A percentile compares a stretch with the other conserved stretches of the same genome.
Conservation (phyloP, 1,140 invertebrate genomes). For the Spodoptera frugiperda region DNA sequence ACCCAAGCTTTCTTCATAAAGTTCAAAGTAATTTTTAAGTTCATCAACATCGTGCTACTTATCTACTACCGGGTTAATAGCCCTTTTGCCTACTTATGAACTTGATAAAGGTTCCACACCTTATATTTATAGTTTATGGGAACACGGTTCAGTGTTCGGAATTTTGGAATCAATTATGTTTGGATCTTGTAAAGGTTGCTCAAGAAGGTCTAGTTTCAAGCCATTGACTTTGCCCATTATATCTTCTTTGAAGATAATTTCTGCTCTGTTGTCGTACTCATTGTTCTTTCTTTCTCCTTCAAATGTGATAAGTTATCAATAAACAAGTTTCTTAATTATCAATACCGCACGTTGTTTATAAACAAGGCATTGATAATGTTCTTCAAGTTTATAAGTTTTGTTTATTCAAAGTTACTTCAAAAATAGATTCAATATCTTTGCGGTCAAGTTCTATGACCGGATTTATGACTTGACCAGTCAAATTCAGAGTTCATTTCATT, state of each 20-base stretch:
- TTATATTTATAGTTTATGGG: too few relatives aligned
- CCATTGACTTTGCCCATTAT: not conserved
- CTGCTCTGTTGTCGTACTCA: not conserved
- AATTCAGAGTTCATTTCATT: not conserved
- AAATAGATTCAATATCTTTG: too few relatives aligned
- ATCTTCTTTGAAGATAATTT: not conserved
- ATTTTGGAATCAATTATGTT: too few relatives aligned
- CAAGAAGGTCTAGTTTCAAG: not conserved
- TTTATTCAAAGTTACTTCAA: too few relatives aligned
- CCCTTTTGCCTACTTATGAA: not conserved
- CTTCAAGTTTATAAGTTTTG: too few relatives aligned
- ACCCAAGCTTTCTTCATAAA: conserved; percentile 5
- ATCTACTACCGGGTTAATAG: not conserved
- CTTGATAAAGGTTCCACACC: not conserved
- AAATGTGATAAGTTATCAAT: not conserved
- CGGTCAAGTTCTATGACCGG: too few relatives aligned
- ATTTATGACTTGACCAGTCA: too few relatives aligned
- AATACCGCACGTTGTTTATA: not conserved
- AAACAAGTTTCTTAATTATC: not conserved
- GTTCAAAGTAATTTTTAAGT: conserved; percentile 8
- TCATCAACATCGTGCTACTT: conserved; percentile 9
- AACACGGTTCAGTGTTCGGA: too few relatives aligned
- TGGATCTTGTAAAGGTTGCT: too few relatives aligned
- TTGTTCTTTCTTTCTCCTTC: not conserved
- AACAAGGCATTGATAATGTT: not conserved